A percentile compares a stretch with the other conserved stretches of the same genome.
phyloP scores from a whole-genome alignment of 2,113 vertebrate genomes.

The Caranx melampygus region DNA sequence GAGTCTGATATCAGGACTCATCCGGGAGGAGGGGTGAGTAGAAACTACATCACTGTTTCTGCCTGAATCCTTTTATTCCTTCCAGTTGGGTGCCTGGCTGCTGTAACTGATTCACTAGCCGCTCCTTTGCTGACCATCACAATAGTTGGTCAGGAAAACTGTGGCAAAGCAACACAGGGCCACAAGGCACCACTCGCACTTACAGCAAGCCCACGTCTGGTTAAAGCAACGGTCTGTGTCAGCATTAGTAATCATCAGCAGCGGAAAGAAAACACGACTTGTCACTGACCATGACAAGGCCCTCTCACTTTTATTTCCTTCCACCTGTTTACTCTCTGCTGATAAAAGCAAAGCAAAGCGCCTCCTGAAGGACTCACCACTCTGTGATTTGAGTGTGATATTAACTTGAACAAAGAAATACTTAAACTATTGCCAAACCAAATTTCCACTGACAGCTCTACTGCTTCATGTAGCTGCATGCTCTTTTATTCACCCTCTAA shows the following conservation, averaged over 20 bases:
- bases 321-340: too few species aligned
- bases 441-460: too few species aligned
- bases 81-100: neutral
- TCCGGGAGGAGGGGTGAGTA: neutral
- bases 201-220: neutral
- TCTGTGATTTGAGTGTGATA: too few species aligned
- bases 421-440: too few species aligned
- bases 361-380: too few species aligned
- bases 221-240: neutral
- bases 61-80: constrained; percentile 18
- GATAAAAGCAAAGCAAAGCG: too few species aligned
- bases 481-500: too few species aligned
- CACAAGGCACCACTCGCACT: neutral
- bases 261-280: neutral
- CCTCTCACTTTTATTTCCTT: too few species aligned
- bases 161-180: constrained; percentile 20
- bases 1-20: constrained; percentile 28
- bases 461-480: too few species aligned
- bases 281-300: too few species aligned
- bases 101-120: constrained; percentile 23
- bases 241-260: neutral
- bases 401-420: too few species aligned
- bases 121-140: constrained; percentile 19
- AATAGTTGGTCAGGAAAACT: constrained; percentile 4
- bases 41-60: neutral